Evolutionary conservation across 2,113 vertebrate species (phyloP).

Genomic region (Archilochus colubris): DNA sequence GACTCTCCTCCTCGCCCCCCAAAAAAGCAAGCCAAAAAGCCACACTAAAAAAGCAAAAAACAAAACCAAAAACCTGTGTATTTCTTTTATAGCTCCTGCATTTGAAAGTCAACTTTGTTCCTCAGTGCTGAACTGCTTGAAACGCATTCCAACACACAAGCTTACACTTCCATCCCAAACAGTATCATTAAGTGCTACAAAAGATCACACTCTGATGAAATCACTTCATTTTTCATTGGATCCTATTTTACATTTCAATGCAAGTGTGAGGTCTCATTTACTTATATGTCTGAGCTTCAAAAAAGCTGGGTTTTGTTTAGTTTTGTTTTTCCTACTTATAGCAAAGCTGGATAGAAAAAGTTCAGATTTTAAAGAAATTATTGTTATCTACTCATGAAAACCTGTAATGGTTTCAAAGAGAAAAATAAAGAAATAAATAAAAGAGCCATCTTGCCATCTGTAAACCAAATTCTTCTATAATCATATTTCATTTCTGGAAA

Average conservation of each 20-base stretch:
- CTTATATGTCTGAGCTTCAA: background rate
- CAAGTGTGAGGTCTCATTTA: background rate
- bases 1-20: rapidly evolving
- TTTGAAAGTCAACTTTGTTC: background rate
- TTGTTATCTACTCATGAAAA: background rate
- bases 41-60: too few species aligned
- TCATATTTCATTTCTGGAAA: background rate
- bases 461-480: background rate
- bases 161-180: background rate
- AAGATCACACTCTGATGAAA: background rate
- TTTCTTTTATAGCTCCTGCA: background rate
- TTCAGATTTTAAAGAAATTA: background rate
- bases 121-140: background rate
- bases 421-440: background rate
- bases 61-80: too few species aligned
- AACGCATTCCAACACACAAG: background rate
- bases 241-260: background rate
- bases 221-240: background rate
- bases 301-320: background rate
- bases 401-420: background rate
- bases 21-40: background rate
- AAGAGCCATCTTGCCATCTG: background rate
- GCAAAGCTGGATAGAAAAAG: background rate
- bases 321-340: background rate
- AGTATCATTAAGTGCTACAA: background rate